Evolutionary conservation across 2,113 vertebrate species (phyloP), one percentile per base, ranked within the genome.

Genomic region (Brienomyrus brachyistius): DNA sequence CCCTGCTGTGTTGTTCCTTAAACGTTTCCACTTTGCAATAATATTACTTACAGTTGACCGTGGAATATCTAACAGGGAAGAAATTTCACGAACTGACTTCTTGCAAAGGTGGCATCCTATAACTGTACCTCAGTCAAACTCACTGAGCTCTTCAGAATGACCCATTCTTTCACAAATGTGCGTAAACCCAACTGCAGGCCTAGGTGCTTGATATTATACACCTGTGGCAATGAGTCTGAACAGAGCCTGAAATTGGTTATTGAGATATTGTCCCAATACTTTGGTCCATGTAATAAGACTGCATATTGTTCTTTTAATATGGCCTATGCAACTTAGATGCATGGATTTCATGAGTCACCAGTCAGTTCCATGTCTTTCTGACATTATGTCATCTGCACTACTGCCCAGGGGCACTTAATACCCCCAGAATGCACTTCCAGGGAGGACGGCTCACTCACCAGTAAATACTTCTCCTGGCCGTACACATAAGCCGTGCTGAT

Each of bases 401-500:
- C 23, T 50, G 17, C 51, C 19, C 2, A 21, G 40, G 6, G 17
- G 2, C 40, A 19, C 13, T 15, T 17, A 82, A 82, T 17, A 19
- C 35, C 77, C 6, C 5, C 15, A 80, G 31, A 2, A 17, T 54
- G 52, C 19, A 19, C 19, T 7, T 19, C 5, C 35, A 9, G 17
- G 13, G 43, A n/a, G 21, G 35, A 45, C 43, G 45, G 15, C 74
- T 17, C 45, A 89, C 97, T 97, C 96, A 99, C 98, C 96, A 99
- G 94, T 91, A 99, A 95, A 91, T 99, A 99, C 92, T 99, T 99
- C 93, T 99, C 98, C 94, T 99, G 98, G 88, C 98, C 98, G 1
- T 99, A 99, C 0, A 99, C 98, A 89, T 99, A 99, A 87, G 98
- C 97, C 6, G 98, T 98, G 91, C 97, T 99, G 94, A 99, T 98